phyloP scores from a whole-genome alignment of 92 coral and sea anemone genomes.

The Pocillopora meandrina region DNA sequence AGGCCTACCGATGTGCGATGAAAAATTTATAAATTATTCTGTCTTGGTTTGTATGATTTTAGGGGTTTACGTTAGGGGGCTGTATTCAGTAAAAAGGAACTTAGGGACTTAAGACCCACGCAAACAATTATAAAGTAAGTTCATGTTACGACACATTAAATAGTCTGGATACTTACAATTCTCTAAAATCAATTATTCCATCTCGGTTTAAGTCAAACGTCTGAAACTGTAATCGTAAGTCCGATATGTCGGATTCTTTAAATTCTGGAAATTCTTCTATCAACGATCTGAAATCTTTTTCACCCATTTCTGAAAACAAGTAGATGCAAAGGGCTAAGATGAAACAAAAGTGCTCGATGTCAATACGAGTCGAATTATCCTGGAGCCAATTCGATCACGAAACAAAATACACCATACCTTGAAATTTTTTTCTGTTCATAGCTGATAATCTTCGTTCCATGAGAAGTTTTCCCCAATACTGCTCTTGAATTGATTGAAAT shows the following conservation, averaged over 20 bases:
- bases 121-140: neutral
- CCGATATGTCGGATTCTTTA: constrained; percentile 70
- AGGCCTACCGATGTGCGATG: no score
- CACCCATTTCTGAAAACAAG: constrained; percentile 68
- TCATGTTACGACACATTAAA: neutral
- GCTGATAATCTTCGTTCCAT: constrained; percentile 62
- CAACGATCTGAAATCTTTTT: constrained; percentile 63
- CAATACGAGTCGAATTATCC: neutral
- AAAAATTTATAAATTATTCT: no score
- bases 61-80: neutral
- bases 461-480: constrained; percentile 75
- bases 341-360: neutral
- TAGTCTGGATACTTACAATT: constrained; percentile 70
- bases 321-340: no score
- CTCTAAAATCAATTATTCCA: constrained; percentile 81
- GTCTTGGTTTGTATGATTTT: neutral
- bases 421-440: constrained; percentile 64
- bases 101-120: neutral
- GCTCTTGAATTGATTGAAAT: constrained; percentile 76
- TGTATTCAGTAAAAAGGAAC: no score
- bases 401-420: constrained; percentile 45
- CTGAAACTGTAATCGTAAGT: constrained; percentile 80
- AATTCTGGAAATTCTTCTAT: constrained; percentile 69
- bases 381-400: no score
- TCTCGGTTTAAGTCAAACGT: constrained; percentile 90